Conservation (phyloP, 2,888 invertebrate genomes). For the Xiphydria camelus region DNA sequence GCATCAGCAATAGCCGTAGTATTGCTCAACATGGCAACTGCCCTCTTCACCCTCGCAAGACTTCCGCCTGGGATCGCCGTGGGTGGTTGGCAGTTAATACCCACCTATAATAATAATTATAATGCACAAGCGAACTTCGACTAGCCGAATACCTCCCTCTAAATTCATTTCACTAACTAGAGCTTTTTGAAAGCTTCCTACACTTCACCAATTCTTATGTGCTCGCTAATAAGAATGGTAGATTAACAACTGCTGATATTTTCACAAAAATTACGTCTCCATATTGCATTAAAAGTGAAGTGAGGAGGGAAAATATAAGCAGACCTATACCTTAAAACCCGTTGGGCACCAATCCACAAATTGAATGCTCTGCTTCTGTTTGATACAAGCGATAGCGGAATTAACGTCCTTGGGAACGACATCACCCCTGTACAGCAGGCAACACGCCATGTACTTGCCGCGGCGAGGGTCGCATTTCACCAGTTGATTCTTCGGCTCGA, state of each 20-base stretch:
- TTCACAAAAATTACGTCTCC: too few species aligned
- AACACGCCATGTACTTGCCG: constrained; percentile 61
- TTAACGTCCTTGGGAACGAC: constrained; percentile 56
- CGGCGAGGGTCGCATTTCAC: constrained; percentile 45
- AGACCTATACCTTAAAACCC: constrained; percentile 60
- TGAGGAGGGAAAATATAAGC: background rate
- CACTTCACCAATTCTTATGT: too few species aligned
- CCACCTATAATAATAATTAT: constrained; percentile 41
- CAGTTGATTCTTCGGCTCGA: constrained; percentile 50
- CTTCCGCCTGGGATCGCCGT: constrained; percentile 60
- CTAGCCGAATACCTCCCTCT: too few species aligned
- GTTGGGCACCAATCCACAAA: constrained; percentile 67
- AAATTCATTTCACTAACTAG: too few species aligned
- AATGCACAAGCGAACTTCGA: too few species aligned
- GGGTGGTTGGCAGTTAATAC: constrained; percentile 59
- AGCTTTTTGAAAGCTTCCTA: too few species aligned
- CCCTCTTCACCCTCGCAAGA: constrained; percentile 61
- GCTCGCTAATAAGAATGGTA: too few species aligned
- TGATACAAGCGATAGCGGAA: constrained; percentile 60
- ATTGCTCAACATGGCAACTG: constrained; percentile 67
- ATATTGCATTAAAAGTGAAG: too few species aligned
- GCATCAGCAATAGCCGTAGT: constrained; percentile 67
- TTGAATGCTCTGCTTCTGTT: constrained; percentile 61
- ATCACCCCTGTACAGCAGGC: constrained; percentile 38
- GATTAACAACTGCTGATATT: too few species aligned